phyloP scores from a whole-genome alignment of 2,113 vertebrate species.

The Menura novaehollandiae region DNA sequence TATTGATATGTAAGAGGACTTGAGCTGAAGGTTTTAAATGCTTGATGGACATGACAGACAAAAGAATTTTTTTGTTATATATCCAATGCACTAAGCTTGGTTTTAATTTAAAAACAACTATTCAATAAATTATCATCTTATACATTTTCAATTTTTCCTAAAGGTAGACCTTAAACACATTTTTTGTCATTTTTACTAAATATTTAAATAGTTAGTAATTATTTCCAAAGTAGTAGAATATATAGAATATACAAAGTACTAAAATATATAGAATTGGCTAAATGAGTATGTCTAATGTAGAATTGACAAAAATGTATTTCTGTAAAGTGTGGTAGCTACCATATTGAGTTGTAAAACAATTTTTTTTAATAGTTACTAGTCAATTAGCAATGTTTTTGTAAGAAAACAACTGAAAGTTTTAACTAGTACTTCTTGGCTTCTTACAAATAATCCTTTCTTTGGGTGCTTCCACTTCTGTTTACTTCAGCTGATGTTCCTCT shows the following conservation, averaged over 20 bases:
- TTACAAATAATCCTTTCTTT: background rate
- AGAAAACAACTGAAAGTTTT: background rate
- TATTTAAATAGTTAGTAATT: background rate
- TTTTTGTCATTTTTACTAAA: background rate
- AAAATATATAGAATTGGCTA: background rate
- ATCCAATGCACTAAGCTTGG: background rate
- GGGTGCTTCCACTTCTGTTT: background rate
- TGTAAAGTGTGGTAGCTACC: background rate
- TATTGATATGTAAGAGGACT: background rate
- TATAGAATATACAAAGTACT: background rate
- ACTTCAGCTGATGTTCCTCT: background rate
- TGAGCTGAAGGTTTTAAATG: background rate
- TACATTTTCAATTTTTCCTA: background rate
- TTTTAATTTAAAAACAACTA: background rate
- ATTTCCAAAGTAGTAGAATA: background rate
- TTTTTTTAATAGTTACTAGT: background rate
- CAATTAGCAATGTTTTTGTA: background rate
- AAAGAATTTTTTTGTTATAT: background rate
- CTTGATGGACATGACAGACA: background rate
- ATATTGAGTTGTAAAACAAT: background rate
- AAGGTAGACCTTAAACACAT: background rate
- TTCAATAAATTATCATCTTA: background rate
- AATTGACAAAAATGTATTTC: background rate
- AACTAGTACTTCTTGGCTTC: background rate
- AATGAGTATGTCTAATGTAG: background rate